phyloP scores from a whole-genome alignment of 2,888 invertebrate species.

The Xylocampa areola region DNA sequence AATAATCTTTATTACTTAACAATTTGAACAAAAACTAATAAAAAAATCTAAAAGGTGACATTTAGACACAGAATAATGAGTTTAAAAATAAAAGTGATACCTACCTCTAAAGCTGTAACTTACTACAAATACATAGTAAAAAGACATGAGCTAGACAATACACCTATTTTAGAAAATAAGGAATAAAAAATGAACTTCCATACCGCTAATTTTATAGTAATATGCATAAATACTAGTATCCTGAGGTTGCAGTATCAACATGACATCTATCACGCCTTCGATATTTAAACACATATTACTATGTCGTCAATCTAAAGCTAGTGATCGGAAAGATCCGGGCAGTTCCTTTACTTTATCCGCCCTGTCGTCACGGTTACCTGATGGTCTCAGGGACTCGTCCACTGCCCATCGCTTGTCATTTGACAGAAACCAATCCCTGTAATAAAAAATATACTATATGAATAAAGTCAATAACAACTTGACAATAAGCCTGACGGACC shows the following conservation, averaged over 20 bases:
- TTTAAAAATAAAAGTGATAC: too few relatives aligned
- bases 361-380: conserved; percentile 73
- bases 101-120: too few relatives aligned
- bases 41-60: too few relatives aligned
- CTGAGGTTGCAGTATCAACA: conserved; percentile 22
- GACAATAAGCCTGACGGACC: conserved; percentile 11
- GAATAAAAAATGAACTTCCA: too few relatives aligned
- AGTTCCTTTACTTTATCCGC: conserved; percentile 75
- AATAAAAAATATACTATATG: conserved; percentile 43
- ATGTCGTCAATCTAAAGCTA: conserved; percentile 86
- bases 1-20: too few relatives aligned
- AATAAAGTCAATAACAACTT: conserved; percentile 35
- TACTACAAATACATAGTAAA: too few relatives aligned
- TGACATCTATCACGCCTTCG: neutral
- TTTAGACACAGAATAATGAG: too few relatives aligned
- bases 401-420: conserved; percentile 91
- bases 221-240: conserved; percentile 5
- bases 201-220: too few relatives aligned
- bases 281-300: conserved; percentile 1
- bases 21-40: too few relatives aligned
- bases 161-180: too few relatives aligned
- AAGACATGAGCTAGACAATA: too few relatives aligned
- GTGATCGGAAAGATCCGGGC: conserved; percentile 90
- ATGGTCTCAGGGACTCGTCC: conserved; percentile 87
- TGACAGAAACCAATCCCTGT: conserved; percentile 89